phyloP scores from a whole-genome alignment of 2,888 invertebrate genomes.

The Chouioia cunea region DNA sequence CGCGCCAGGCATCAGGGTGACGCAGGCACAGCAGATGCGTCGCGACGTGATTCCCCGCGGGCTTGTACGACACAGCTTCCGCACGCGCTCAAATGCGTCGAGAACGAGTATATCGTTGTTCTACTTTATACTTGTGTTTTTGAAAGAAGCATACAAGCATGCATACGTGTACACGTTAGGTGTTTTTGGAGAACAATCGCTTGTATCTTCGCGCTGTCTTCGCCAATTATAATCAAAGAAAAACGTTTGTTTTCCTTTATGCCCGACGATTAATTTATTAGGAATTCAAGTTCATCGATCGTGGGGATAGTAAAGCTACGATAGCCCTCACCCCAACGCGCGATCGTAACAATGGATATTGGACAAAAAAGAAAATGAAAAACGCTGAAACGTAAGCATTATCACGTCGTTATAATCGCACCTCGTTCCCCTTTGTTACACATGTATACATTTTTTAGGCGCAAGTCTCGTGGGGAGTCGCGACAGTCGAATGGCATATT shows the following conservation, averaged over 20 bases:
- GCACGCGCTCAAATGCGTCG: slow-evolving; percentile 13
- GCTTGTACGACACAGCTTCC: slow-evolving; percentile 24
- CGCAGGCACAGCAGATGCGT: slow-evolving; percentile 36
- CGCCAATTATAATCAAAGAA: background rate
- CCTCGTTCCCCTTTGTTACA: slow-evolving; percentile 5
- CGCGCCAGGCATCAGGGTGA: slow-evolving; percentile 9
- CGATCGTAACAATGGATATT: background rate
- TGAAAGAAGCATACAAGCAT: background rate
- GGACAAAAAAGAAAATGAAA: background rate
- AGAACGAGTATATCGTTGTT: too few relatives aligned
- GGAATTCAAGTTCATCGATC: background rate
- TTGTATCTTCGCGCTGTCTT: slow-evolving; percentile 1
- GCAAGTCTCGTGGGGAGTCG: slow-evolving; percentile 32
- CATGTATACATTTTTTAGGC: slow-evolving; percentile 7
- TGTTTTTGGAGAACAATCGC: background rate
- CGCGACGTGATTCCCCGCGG: slow-evolving; percentile 25
- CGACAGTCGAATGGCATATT: slow-evolving; percentile 19
- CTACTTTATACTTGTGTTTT: slow-evolving; percentile 12
- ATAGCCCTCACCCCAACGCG: background rate
- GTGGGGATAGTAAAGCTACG: too few relatives aligned
- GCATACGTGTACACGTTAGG: background rate
- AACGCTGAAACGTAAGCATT: slow-evolving; percentile 15
- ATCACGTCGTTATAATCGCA: slow-evolving; percentile 34
- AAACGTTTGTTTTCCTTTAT: background rate
- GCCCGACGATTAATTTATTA: background rate